phyloP scores from a whole-genome alignment of 2,113 vertebrate genomes.

The Cebus imitator region DNA sequence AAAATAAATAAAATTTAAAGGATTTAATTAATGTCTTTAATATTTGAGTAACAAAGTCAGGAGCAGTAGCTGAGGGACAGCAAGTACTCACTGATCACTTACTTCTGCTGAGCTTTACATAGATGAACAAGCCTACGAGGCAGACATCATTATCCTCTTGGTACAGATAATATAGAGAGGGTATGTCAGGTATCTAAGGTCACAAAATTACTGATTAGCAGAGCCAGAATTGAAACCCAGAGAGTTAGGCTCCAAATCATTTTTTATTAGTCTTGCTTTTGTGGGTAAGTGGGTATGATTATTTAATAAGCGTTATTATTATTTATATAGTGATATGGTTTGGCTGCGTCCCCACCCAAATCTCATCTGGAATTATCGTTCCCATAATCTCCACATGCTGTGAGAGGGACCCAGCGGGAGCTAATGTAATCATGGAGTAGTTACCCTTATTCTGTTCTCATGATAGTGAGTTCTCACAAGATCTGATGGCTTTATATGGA shows the following conservation, averaged over 20 bases:
- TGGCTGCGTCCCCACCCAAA: no score
- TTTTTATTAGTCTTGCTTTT: not conserved
- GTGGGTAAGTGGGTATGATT: not conserved
- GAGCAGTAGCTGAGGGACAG: not conserved
- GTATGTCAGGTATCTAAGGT: not conserved
- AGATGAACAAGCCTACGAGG: not conserved
- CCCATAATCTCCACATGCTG: no score
- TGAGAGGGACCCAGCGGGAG: no score
- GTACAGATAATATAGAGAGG: not conserved
- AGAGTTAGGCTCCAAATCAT: not conserved
- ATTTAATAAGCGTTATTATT: not conserved
- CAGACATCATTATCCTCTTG: not conserved
- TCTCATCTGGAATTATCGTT: no score
- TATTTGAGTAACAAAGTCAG: not conserved
- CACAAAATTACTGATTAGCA: not conserved
- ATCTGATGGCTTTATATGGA: no score
- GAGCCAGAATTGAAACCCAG: not conserved
- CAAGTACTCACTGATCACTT: not conserved
- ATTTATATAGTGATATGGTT: not conserved
- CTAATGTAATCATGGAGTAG: no score
- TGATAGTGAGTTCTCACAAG: no score
- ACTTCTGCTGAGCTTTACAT: not conserved
- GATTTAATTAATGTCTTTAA: not conserved
- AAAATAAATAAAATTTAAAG: not conserved
- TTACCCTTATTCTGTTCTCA: no score